Evolutionary conservation across 2,113 vertebrate species (phyloP).

Genomic region (Callospermophilus lateralis): DNA sequence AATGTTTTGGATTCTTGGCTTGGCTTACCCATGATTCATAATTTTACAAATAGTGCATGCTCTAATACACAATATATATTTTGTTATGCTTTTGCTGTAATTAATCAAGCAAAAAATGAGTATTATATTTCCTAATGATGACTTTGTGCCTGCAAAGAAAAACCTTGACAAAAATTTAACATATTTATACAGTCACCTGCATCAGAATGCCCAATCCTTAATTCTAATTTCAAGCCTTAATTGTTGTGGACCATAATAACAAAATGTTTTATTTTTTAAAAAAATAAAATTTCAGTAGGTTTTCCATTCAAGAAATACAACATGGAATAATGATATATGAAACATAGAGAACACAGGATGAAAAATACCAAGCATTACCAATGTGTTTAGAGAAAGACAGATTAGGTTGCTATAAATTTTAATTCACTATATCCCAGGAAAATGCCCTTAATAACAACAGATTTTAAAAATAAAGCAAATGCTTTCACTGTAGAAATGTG

Average conservation of each 20-base stretch:
- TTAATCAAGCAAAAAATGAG: conserved; percentile 79
- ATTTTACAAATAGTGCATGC: conserved; percentile 62
- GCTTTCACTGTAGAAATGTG: conserved; percentile 34
- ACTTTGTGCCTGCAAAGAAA: conserved; percentile 73
- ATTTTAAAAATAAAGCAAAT: conserved; percentile 33
- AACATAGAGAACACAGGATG: conserved; percentile 10
- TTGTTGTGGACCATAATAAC: conserved; percentile 75
- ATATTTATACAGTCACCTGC: conserved; percentile 50
- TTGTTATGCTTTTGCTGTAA: conserved; percentile 60
- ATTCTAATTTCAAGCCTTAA: conserved; percentile 80
- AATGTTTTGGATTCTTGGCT: conserved; percentile 62
- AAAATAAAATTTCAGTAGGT: not conserved
- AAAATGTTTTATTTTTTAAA: conserved; percentile 53
- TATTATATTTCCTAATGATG: conserved; percentile 81
- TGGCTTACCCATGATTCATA: conserved; percentile 61
- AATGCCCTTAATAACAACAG: conserved; percentile 48
- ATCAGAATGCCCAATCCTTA: conserved; percentile 56
- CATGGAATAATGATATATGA: conserved; percentile 51
- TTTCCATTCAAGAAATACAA: conserved; percentile 64
- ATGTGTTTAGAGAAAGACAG: conserved; percentile 60
- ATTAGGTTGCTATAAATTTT: conserved; percentile 64
- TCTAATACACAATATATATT: conserved; percentile 51
- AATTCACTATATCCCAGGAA: conserved; percentile 71
- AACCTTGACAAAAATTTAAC: conserved; percentile 68
- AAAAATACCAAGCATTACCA: conserved; percentile 55